phyloP scores from a whole-genome alignment of 2,113 vertebrate species.

The Mormyrus lacerda region DNA sequence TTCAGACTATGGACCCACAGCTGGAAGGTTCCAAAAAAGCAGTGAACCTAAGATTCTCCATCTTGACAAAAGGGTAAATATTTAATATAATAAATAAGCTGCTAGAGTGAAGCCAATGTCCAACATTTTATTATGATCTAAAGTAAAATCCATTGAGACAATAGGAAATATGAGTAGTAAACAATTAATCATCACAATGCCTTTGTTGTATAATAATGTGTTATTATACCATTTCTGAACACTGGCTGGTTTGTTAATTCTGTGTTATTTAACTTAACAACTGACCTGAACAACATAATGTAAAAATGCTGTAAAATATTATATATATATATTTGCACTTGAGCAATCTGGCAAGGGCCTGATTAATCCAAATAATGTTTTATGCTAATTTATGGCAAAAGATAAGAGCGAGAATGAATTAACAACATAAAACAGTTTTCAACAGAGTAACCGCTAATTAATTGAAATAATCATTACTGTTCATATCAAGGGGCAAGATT shows the following conservation, averaged over 20 bases:
- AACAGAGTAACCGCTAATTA: neutral
- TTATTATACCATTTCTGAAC: neutral
- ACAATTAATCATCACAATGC: neutral
- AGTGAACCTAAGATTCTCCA: neutral
- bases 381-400: neutral
- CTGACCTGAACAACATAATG: neutral
- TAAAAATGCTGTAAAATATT: neutral
- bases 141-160: neutral
- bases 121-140: neutral
- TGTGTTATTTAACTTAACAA: neutral
- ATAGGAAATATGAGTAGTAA: neutral
- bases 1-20: neutral
- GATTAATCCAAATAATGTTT: neutral
- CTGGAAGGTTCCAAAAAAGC: neutral
- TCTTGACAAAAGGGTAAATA: neutral
- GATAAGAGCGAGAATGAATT: neutral
- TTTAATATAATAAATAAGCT: neutral
- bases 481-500: neutral
- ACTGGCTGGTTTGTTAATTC: neutral
- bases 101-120: neutral
- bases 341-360: neutral
- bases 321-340: neutral
- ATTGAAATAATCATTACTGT: neutral
- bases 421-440: neutral
- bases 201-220: neutral